These are phyloP conservation scores for Conchocele bisecta DNA, from an alignment of 2,888 invertebrate genomes.

Conservation along the genomic window DNA sequence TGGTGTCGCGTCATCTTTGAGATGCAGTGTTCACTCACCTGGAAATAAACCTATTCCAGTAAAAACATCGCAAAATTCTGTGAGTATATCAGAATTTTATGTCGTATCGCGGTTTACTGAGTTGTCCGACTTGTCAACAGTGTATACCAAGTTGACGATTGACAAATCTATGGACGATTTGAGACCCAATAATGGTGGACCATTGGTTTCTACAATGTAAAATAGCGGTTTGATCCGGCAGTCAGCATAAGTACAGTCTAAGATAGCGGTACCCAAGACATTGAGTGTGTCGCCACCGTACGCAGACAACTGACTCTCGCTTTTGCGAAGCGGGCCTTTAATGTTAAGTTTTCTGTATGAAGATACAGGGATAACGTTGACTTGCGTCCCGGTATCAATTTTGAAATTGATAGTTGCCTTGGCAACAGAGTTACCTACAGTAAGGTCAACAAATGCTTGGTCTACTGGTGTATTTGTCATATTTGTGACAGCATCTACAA, in stretches of 20 bases:
- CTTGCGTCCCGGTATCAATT: slow-evolving; percentile 18
- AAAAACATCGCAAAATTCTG: slow-evolving; percentile 8
- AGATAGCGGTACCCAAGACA: neutral
- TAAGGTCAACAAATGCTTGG: slow-evolving; percentile 10
- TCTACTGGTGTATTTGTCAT: slow-evolving; percentile 6
- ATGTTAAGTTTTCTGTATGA: neutral
- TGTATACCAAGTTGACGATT: slow-evolving; percentile 9
- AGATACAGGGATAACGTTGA: slow-evolving; percentile 6
- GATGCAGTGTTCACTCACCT: slow-evolving; percentile 1
- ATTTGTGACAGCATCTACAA: slow-evolving; percentile 2
- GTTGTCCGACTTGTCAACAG: slow-evolving; percentile 13
- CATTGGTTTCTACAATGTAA: slow-evolving; percentile 2
- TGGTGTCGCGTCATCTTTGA: slow-evolving; percentile 5
- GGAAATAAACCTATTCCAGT: neutral
- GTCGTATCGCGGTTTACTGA: no score
- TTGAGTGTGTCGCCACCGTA: slow-evolving; percentile 12
- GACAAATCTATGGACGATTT: slow-evolving; percentile 9
- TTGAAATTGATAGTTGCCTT: slow-evolving; percentile 7
- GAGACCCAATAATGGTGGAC: neutral
- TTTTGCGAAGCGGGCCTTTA: neutral
- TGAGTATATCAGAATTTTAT: no score
- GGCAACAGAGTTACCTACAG: slow-evolving; percentile 6
- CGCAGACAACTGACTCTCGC: neutral
- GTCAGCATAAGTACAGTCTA: neutral
- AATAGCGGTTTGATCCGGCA: neutral